Evolutionary conservation across 2,888 invertebrate species (phyloP), one percentile per base, ranked within the genome.

Genomic region (Gisinianus flammeolus): DNA sequence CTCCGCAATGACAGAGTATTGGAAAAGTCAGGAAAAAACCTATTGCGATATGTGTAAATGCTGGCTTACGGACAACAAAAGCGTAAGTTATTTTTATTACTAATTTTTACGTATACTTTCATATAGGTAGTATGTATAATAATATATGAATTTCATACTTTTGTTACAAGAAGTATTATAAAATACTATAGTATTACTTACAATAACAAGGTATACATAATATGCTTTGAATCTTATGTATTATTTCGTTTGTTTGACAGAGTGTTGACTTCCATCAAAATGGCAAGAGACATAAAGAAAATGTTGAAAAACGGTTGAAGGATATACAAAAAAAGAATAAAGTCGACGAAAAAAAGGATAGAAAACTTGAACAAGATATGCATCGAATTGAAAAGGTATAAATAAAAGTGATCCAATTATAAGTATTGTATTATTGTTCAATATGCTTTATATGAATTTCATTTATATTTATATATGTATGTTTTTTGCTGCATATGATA

Each of bases 21-120:
- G 98, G 98, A 95, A 96, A 87, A 98, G 98, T 30, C 94, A 96
- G 86, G 95, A 94, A 0, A 91, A 94, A 81, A 97, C 98, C 87
- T 97, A 93, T 87, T 98, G 98, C 87, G 97, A 98, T 85, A 96
- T 96, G 88, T 98, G 98, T 88, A 97, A 98, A 88, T 97, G 97
- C 87, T 98, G 98, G 98, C 94, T 97, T 85, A 94, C 97, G 76
- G 97, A 98, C 87, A 98, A 98, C 87, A 96, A 95, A 90, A 94
- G 96, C 75, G 89, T 89, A 86, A 87, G 87, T 83, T 67, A 68
- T 58, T 24, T 56, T 10, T 56, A 56, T 10, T 56, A 56, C 19
- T 56, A 1, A 35, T 33, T 79, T 79, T 78, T 66, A 16, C 76
- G 67, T 75, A 75, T 62, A 19, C 67, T 79, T n/a, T n/a, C n/a